Conservation (phyloP, 2,113 vertebrate species). For the chimpanzee (Pan troglodytes) region NHGRI_mPanTro3-v2.1_pri NC_072413.2:58748001-58748500, state of each 20-base stretch:
- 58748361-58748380: not conserved
- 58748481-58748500: no score
- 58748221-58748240: not conserved
- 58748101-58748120: not conserved
- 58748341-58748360: not conserved
- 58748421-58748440: no score
- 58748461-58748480: no score
- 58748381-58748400: not conserved
- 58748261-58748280: not conserved
- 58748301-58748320: slow-evolving; percentile 19
- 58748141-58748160: not conserved
- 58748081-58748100: not conserved
- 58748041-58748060: not conserved
- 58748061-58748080: not conserved
- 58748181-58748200: not conserved
- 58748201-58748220: slow-evolving; percentile 17
- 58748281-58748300: not conserved
- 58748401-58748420: not conserved
- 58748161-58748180: not conserved
- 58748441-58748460: no score
- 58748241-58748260: not conserved
- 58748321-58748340: not conserved
- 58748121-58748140: not conserved
- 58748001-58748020: no score
- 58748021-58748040: no score